Evolutionary conservation across 1,140 invertebrate genomes (phyloP).

Genomic region (Philopotamus ludificatus): DNA sequence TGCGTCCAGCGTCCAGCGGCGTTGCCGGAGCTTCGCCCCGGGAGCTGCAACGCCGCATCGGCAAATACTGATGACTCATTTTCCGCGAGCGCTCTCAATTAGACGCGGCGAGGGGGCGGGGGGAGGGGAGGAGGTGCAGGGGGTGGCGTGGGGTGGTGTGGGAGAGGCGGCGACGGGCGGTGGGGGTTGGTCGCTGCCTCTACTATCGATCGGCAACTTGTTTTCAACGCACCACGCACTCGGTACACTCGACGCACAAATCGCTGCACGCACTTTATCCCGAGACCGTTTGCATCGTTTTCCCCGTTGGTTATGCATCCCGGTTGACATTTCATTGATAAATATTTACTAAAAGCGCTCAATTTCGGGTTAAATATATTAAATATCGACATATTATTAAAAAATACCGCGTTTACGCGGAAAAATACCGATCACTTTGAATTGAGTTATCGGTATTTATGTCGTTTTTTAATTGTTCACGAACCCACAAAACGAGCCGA

Average conservation of each 20-base stretch:
- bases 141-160: neutral
- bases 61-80: constrained; percentile 39
- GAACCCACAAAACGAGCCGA: too few relatives aligned
- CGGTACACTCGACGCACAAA: neutral
- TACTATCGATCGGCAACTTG: constrained; percentile 19
- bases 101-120: neutral
- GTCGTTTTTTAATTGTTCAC: too few relatives aligned
- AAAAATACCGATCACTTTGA: too few relatives aligned
- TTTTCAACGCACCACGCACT: constrained; percentile 9
- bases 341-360: too few relatives aligned
- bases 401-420: too few relatives aligned
- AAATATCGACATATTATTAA: too few relatives aligned
- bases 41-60: constrained; percentile 39
- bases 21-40: too few relatives aligned
- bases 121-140: neutral
- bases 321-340: too few relatives aligned
- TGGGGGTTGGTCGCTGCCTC: neutral
- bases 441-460: too few relatives aligned
- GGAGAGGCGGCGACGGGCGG: constrained; percentile 7
- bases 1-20: neutral
- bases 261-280: constrained; percentile 10
- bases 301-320: too few relatives aligned
- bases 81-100: constrained; percentile 37
- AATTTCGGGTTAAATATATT: too few relatives aligned
- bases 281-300: too few relatives aligned